Percentiles rank a stretch among this genome's conserved stretches.
phyloP scores from a whole-genome alignment of 1,140 invertebrate genomes.

The Gryon sp. region DNA sequence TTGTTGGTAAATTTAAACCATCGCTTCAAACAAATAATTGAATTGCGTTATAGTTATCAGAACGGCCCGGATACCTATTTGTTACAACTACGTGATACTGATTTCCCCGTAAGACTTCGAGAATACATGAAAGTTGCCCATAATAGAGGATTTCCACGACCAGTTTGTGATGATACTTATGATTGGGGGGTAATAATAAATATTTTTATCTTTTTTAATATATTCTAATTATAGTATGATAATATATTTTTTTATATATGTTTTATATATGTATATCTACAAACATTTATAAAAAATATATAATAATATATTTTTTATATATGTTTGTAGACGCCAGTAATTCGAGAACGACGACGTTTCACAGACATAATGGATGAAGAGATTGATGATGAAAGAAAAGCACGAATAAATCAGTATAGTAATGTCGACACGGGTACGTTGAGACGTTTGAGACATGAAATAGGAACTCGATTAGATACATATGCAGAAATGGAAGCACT shows the following conservation, averaged over 20 bases:
- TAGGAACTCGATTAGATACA: constrained; percentile 88
- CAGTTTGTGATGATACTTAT: constrained; percentile 84
- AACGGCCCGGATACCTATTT: constrained; percentile 97
- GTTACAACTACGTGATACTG: constrained; percentile 93
- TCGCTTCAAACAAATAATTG: no score
- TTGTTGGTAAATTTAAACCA: no score
- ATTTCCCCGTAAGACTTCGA: constrained; percentile 93
- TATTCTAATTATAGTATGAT: no score
- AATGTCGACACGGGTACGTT: constrained; percentile 84
- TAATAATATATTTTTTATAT: constrained; percentile 4
- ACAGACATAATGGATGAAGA: constrained; percentile 98
- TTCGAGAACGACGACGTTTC: constrained; percentile 93
- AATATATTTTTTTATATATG: no score
- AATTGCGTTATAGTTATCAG: constrained; percentile 87
- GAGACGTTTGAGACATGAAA: constrained; percentile 88
- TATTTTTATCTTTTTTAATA: constrained; percentile 28
- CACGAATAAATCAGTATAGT: constrained; percentile 88
- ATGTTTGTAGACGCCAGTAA: constrained; percentile 86
- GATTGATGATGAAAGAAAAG: constrained; percentile 93
- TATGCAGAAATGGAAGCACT: constrained; percentile 92
- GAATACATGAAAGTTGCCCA: constrained; percentile 96
- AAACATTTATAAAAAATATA: no score
- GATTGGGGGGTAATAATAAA: constrained; percentile 86
- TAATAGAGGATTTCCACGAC: constrained; percentile 83
- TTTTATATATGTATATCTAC: no score